phyloP scores from a whole-genome alignment of 2,113 vertebrate genomes.

The Tetrax tetrax region DNA sequence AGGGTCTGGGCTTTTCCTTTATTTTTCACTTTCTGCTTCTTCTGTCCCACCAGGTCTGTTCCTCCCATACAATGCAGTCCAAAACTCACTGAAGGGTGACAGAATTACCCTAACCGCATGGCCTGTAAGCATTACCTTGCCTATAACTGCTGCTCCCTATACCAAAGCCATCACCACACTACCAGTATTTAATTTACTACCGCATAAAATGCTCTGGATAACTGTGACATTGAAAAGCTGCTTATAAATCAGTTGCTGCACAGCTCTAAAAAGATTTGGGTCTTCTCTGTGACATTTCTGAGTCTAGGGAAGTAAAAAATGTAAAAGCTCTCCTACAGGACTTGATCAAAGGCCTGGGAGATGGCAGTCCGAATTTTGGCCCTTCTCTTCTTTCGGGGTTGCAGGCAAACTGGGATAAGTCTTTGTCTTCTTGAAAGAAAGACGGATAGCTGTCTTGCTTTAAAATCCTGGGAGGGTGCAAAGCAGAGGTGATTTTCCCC shows the following conservation, averaged over 20 bases:
- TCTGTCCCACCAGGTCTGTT: background rate
- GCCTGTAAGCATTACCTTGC: background rate
- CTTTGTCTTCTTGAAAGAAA: background rate
- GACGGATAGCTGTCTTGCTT: background rate
- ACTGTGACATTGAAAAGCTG: background rate
- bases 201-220: background rate
- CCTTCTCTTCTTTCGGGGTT: background rate
- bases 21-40: background rate
- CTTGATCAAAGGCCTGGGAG: background rate
- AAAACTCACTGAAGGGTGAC: background rate
- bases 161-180: background rate
- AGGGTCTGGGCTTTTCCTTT: background rate
- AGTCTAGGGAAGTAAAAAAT: background rate
- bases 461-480: background rate
- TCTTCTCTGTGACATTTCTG: background rate
- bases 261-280: background rate
- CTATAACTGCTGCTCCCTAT: background rate
- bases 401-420: accelerated
- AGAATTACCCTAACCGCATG: background rate
- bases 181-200: background rate
- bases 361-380: background rate
- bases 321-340: background rate
- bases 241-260: background rate
- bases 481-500: background rate
- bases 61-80: background rate